Evolutionary conservation across 2,797 vertebrate genomes (phyloP).

Genomic region (Molossus alvarezi): DNA sequence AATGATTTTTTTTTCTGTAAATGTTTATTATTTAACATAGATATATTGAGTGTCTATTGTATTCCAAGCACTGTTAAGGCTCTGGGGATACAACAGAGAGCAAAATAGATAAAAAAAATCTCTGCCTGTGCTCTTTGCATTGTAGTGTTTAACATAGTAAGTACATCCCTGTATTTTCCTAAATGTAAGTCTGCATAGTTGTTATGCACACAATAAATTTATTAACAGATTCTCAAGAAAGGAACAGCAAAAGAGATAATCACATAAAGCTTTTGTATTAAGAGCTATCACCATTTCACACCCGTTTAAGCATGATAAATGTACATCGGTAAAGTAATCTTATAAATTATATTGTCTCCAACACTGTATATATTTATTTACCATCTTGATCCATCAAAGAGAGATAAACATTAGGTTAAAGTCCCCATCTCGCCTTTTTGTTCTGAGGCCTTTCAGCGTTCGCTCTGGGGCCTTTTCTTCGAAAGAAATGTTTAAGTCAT

Average conservation of each 20-base stretch:
- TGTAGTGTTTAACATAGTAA: not conserved
- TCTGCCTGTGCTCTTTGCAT: not conserved
- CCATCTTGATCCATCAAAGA: slow-evolving; percentile 13
- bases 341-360: slow-evolving; percentile 19
- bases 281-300: not conserved
- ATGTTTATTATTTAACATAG: slow-evolving; percentile 14
- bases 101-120: not conserved
- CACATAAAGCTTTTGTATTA: slow-evolving; percentile 26
- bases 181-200: not conserved
- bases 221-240: slow-evolving; percentile 42
- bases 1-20: slow-evolving; percentile 25
- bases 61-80: not conserved
- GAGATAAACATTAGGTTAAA: not conserved
- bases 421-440: not conserved
- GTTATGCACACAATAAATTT: not conserved
- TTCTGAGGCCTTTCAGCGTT: not conserved
- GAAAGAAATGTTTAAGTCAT: not conserved
- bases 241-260: not conserved
- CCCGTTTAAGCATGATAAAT: slow-evolving; percentile 40
- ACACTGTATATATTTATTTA: not conserved
- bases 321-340: not conserved
- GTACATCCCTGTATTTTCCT: not conserved
- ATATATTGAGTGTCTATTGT: not conserved
- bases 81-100: not conserved
- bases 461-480: slow-evolving; percentile 37